Base-by-base conservation (phyloP, 2,797 vertebrate genomes). In the Pelochelys cantorii region DNA sequence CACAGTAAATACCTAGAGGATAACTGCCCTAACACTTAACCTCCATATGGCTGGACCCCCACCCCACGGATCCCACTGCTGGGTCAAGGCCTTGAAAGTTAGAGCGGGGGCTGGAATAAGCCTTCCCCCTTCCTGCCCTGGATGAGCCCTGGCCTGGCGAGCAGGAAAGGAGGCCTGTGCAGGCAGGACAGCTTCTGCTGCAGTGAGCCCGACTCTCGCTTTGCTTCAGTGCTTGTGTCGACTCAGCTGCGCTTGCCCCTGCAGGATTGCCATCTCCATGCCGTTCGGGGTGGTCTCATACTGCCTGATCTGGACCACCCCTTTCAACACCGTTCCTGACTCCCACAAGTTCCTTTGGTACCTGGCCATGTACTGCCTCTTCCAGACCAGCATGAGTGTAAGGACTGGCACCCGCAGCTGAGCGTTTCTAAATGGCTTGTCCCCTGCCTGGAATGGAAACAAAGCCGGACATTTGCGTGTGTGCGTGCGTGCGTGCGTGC, bases 341-440 rank as follows among this genome's bases (percentile, higher is more conserved):
- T 84, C 95, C 4, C 90, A 95, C 97, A 96, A 94, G 27, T 96
- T 98, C 95, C 88, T 97, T 89, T 98, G 98, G 98, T 97, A 98
- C 96, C 97, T 98, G 92, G 56, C 93, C 34, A 96, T 62, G 1
- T 94, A 97, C 96, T 98, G 98, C 94, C 94, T 98, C 91, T 98
- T 98, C 71, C 97, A 98, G 96, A 98, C 96, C 80, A 97, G 98
- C 95, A 98, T 98, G 98, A 98, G 97, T 86, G 98, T 98, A 97
- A 97, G 98, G 88, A 94, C 68, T 75, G 7, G 37, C 48, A 81
- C 83, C 79, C 77, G 84, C 27, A 88, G 81, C 83, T 62, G 48
- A 23, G 31, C 74, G 4, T 87, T n/a, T 74, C n/a, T 68, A 37
- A 62, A 29, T 42, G 14, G 34, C 13, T 23, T 71, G 53, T 82